These are phyloP conservation scores for Acrossocheilus wenchowensis DNA, from an alignment of 2,797 vertebrate genomes.

Conservation along the genomic window DNA sequence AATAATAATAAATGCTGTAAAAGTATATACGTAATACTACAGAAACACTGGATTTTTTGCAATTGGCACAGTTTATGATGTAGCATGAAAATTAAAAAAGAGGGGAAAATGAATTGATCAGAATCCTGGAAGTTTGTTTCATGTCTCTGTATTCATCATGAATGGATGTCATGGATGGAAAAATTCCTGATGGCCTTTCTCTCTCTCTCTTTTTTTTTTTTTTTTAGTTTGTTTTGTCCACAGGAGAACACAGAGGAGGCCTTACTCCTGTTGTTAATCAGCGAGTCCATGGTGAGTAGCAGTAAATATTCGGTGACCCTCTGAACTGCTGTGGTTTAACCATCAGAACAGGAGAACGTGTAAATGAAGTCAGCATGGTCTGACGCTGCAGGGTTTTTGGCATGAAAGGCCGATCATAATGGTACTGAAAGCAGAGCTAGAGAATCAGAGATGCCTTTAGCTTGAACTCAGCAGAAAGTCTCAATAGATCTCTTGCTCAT, in stretches of 20 bases:
- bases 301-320: background rate
- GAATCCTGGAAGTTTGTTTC: background rate
- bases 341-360: too few relatives aligned
- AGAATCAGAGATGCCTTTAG: background rate
- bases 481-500: background rate
- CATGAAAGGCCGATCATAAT: background rate
- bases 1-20: background rate
- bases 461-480: background rate
- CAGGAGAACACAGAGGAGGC: conserved; percentile 99
- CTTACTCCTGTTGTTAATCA: conserved; percentile 93
- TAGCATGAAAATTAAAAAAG: background rate
- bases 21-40: background rate
- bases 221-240: conserved; percentile 93
- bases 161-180: background rate
- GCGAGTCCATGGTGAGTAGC: conserved; percentile 95
- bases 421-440: background rate
- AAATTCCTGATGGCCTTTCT: background rate
- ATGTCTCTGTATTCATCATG: background rate
- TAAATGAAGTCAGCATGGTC: conserved; percentile 54
- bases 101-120: background rate
- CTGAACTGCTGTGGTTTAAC: background rate
- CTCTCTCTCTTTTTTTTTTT: background rate
- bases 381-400: background rate
- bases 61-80: background rate
- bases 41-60: too few relatives aligned